Conservation (phyloP, 53 echinoderm and acorn worm genomes). For the Apostichopus leukothele region DNA sequence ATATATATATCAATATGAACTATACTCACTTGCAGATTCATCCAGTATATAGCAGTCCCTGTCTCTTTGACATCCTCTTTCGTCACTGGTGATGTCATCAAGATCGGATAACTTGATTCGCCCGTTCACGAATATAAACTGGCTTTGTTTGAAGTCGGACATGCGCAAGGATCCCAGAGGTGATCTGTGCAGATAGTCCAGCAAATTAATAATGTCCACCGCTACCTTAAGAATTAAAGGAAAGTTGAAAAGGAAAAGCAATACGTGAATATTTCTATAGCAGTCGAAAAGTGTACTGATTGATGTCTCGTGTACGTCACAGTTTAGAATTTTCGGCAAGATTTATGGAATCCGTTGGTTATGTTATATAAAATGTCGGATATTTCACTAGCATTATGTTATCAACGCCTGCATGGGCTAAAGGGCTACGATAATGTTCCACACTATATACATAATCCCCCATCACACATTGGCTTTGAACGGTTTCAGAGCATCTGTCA, state of each 20-base stretch:
- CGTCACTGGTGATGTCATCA: slow-evolving; percentile 73
- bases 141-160: slow-evolving; percentile 79
- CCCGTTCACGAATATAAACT: slow-evolving; percentile 58
- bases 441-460: too few species aligned
- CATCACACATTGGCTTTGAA: too few species aligned
- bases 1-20: too few species aligned
- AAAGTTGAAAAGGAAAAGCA: neutral
- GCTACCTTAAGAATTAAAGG: slow-evolving; percentile 53
- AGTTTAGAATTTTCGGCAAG: too few species aligned
- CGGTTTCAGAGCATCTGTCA: too few species aligned
- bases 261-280: neutral
- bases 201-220: slow-evolving; percentile 63
- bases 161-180: slow-evolving; percentile 80
- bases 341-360: too few species aligned
- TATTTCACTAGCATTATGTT: too few species aligned
- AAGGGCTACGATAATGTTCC: too few species aligned
- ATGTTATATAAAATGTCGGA: too few species aligned
- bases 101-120: slow-evolving; percentile 59
- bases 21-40: slow-evolving; percentile 43
- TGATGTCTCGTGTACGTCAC: too few species aligned
- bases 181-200: slow-evolving; percentile 72
- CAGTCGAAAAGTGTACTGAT: too few species aligned
- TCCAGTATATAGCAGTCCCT: slow-evolving; percentile 67
- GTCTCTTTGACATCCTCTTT: slow-evolving; percentile 55
- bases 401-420: too few species aligned